Conservation (phyloP, 2,888 invertebrate genomes). For the Neoaliturus tenellus region DNA sequence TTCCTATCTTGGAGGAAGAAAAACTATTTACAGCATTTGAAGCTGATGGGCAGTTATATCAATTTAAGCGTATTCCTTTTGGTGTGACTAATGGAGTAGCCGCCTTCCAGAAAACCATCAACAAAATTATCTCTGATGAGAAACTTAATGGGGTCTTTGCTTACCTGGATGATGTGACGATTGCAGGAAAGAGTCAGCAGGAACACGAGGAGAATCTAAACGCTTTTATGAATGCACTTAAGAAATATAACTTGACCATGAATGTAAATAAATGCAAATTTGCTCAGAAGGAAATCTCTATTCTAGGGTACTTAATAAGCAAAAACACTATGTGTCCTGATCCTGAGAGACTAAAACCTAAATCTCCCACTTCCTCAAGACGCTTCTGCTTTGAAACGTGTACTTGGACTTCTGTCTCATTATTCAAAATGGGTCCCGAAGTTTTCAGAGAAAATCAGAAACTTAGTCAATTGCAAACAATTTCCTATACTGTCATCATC, state of each 20-base stretch:
- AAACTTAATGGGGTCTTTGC: not conserved
- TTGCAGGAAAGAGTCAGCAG: not conserved
- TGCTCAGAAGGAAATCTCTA: too few relatives aligned
- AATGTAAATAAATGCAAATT: not conserved
- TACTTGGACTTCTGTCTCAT: too few relatives aligned
- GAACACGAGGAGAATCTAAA: slow-evolving; percentile 29
- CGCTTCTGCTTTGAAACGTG: too few relatives aligned
- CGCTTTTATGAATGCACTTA: not conserved
- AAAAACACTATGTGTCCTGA: slow-evolving; percentile 29
- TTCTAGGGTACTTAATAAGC: not conserved
- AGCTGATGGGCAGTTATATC: slow-evolving; percentile 58
- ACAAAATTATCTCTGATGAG: slow-evolving; percentile 27
- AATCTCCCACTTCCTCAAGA: not conserved
- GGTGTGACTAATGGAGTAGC: slow-evolving; percentile 62
- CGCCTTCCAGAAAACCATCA: not conserved
- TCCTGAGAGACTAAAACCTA: slow-evolving; percentile 9
- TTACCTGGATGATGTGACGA: slow-evolving; percentile 54
- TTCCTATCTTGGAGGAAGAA: not conserved
- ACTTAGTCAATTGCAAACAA: too few relatives aligned
- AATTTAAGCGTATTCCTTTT: slow-evolving; percentile 61
- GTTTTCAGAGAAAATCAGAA: too few relatives aligned
- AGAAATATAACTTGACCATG: not conserved
- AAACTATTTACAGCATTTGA: slow-evolving; percentile 60
- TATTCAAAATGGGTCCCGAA: too few relatives aligned
- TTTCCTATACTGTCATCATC: too few relatives aligned